Evolutionary conservation across 2,888 invertebrate species (phyloP).

Genomic region (Himalopsyche anomala): DNA sequence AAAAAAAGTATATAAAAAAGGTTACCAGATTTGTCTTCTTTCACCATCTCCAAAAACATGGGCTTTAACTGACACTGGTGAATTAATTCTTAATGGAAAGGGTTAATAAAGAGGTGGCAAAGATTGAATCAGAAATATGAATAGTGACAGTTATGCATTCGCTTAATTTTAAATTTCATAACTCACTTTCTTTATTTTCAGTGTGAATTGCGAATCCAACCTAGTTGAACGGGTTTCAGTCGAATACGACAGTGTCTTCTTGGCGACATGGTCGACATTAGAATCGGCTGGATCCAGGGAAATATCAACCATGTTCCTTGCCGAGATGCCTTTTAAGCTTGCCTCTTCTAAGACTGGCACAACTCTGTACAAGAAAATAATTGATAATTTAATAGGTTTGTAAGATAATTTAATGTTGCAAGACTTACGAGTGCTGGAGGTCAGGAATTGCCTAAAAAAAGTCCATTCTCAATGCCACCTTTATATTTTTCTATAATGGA

Average conservation of each 20-base stretch:
- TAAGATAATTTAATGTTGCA: not conserved
- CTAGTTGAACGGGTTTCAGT: constrained; percentile 56
- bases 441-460: no score
- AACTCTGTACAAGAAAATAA: constrained; percentile 53
- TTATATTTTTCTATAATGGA: no score
- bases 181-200: constrained; percentile 50
- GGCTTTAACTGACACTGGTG: no score
- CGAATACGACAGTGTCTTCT: constrained; percentile 64
- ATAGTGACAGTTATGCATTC: no score
- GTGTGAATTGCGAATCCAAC: constrained; percentile 59
- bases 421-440: not conserved
- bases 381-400: constrained; percentile 59
- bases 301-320: constrained; percentile 61
- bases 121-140: no score
- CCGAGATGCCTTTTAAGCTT: constrained; percentile 62
- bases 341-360: constrained; percentile 47
- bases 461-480: no score
- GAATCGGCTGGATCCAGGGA: constrained; percentile 61
- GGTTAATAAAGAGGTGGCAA: no score
- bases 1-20: no score
- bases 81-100: no score
- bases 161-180: not conserved
- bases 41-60: no score
- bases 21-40: no score
- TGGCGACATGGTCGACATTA: constrained; percentile 61